Evolutionary conservation across 2,888 invertebrate genomes (phyloP).

Genomic region (Oscheius myriophilus): DNA sequence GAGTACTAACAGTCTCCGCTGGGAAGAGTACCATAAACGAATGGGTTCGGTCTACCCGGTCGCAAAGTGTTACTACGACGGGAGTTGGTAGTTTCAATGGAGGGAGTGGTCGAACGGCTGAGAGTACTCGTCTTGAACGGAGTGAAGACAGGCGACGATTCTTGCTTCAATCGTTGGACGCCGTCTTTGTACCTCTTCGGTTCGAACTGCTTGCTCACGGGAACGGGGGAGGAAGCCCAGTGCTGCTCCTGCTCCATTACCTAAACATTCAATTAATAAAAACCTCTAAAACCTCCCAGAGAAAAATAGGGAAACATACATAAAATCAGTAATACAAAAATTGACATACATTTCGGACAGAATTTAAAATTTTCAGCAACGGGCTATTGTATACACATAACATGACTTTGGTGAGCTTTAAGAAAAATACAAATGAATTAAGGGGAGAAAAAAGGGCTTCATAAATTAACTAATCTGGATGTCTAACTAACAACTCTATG

Average conservation of each 20-base stretch:
- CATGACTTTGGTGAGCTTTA: too few species aligned
- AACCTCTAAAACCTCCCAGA: too few species aligned
- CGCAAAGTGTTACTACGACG: conserved; percentile 25
- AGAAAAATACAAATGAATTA: too few species aligned
- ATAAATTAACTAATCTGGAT: too few species aligned
- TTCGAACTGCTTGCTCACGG: conserved; percentile 24
- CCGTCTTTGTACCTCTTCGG: conserved; percentile 30
- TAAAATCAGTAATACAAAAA: too few species aligned
- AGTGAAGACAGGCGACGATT: conserved; percentile 22
- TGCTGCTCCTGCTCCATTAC: conserved; percentile 16
- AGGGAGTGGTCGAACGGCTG: conserved; percentile 20
- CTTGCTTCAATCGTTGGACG: conserved; percentile 17
- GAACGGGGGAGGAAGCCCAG: conserved; percentile 11
- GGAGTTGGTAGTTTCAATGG: conserved; percentile 11
- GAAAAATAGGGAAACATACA: too few species aligned
- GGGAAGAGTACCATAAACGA: conserved; percentile 24
- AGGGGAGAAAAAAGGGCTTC: too few species aligned
- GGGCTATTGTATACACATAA: too few species aligned
- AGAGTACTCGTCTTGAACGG: conserved; percentile 28
- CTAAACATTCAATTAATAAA: too few species aligned
- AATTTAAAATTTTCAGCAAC: too few species aligned
- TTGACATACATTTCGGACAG: too few species aligned
- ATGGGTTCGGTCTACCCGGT: conserved; percentile 25
- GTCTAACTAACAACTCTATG: too few species aligned
- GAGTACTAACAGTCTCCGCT: not conserved